Evolutionary conservation across 2,113 vertebrate genomes (phyloP), one percentile per base, ranked within the genome.

Genomic region (Phylloscopus whistleri): DNA sequence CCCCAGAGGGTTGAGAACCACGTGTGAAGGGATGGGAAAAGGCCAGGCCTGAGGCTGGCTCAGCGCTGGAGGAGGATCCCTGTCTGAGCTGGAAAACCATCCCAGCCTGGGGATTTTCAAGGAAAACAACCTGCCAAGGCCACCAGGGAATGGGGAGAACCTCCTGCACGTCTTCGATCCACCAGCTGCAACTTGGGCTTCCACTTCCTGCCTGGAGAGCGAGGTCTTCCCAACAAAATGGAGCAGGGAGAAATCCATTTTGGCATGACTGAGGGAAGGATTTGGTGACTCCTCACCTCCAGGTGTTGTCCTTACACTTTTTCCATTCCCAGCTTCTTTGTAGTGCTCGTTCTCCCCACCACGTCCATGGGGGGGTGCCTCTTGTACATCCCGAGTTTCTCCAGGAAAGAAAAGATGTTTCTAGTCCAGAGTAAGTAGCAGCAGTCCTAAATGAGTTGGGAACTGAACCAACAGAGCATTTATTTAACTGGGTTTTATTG

Each of bases 351-450:
- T 66, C 23, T 80, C 83, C 81, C 72, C 3, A 12, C 22, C 59
- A 2, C 3, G 63, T 53, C 95, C 51, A 15, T 63, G 67, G 64
- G 84, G 80, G 68, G 86, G 84, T 92, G 94, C 91, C 86, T 96
- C 95, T 72, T 83, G 56, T 62, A 9, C 37, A 70, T 87, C 82
- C 92, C 17, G 10, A 66, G 87, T 43, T 84, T 86, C 94, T 97
- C 89, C 94, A 63, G 94, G 84, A 84, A 92, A 73, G 87, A 97
- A 84, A 81, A 88, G 85, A 39, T 86, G 83, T 92, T 97, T 88
- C 67, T 91, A 94, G 86, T 89, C 91, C 91, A 55, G 85, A 94
- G 72, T 43, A 48, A 94, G 93, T 72, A 96, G 91, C 76, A 89
- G 92, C 79, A 94, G 73, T 78, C 88, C 89, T 75, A 21, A 52